A percentile compares a stretch with the other conserved stretches of the same genome.
Conservation (phyloP, 2,797 vertebrate genomes). For the Numenius phaeopus region DNA sequence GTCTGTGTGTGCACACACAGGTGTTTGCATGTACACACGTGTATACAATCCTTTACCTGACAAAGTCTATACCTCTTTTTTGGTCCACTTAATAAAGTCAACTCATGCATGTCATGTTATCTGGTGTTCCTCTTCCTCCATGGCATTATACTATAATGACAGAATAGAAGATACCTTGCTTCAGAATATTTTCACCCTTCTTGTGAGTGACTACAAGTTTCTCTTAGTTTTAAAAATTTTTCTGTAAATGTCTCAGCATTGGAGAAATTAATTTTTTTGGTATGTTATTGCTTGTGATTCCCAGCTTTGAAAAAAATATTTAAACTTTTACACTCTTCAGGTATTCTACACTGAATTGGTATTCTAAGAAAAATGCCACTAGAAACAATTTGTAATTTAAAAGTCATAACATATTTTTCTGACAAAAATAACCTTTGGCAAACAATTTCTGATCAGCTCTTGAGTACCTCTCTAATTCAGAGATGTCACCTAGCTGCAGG, state of each 20-base stretch:
- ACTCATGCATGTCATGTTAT: background rate
- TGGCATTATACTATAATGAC: background rate
- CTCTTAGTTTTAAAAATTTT: background rate
- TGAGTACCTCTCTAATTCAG: background rate
- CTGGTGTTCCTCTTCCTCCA: background rate
- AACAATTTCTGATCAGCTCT: background rate
- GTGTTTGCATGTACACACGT: fast-evolving
- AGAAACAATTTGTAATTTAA: background rate
- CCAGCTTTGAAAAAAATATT: background rate
- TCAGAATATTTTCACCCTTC: background rate
- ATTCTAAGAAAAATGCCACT: background rate
- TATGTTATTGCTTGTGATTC: background rate
- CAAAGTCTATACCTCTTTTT: background rate
- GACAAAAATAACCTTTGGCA: background rate
- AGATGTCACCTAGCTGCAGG: background rate
- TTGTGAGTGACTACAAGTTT: background rate
- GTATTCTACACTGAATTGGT: background rate
- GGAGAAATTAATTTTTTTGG: background rate
- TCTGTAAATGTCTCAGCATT: background rate
- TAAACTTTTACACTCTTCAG: background rate
- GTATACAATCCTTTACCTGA: background rate
- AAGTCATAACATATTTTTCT: background rate
- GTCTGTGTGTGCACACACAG: background rate
- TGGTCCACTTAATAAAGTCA: background rate
- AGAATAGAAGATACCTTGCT: background rate